Percentiles rank a stretch among this genome's conserved stretches.
phyloP scores from a whole-genome alignment of 2,797 vertebrate genomes.

The Falco berigora region DNA sequence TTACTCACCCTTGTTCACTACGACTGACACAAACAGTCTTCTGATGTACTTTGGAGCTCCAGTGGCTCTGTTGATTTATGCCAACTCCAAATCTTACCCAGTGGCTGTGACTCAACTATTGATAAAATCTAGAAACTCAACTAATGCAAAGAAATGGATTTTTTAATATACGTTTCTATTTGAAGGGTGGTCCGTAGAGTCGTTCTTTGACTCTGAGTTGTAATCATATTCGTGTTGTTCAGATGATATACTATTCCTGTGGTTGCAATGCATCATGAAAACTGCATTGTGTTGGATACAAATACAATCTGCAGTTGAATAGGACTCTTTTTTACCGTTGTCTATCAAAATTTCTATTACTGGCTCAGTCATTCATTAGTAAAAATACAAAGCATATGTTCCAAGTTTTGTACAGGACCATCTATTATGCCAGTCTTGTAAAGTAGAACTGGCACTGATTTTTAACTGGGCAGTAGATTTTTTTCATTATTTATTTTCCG shows the following conservation, averaged over 20 bases:
- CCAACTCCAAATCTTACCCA: neutral
- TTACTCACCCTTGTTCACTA: neutral
- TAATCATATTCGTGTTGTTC: neutral
- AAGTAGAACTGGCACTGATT: neutral
- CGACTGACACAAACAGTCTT: neutral
- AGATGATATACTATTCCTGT: neutral
- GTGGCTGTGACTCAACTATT: neutral
- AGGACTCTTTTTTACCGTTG: neutral
- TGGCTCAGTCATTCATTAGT: constrained; percentile 35
- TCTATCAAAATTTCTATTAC: constrained; percentile 60
- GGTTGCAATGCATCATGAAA: constrained; percentile 11
- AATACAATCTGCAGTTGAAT: constrained; percentile 27
- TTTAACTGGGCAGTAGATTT: neutral
- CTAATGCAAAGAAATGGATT: constrained; percentile 9
- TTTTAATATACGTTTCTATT: constrained; percentile 16
- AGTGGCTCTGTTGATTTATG: neutral
- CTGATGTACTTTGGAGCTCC: neutral
- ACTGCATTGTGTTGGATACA: neutral
- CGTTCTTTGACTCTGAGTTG: neutral
- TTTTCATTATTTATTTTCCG: neutral
- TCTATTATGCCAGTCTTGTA: neutral
- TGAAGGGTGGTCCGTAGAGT: constrained; percentile 27
- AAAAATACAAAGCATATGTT: neutral
- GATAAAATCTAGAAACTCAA: neutral
- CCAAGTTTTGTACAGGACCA: neutral